A percentile compares a stretch with the other conserved stretches of the same genome.
Conservation (phyloP, 2,888 invertebrate species). For the Apamea anceps region DNA sequence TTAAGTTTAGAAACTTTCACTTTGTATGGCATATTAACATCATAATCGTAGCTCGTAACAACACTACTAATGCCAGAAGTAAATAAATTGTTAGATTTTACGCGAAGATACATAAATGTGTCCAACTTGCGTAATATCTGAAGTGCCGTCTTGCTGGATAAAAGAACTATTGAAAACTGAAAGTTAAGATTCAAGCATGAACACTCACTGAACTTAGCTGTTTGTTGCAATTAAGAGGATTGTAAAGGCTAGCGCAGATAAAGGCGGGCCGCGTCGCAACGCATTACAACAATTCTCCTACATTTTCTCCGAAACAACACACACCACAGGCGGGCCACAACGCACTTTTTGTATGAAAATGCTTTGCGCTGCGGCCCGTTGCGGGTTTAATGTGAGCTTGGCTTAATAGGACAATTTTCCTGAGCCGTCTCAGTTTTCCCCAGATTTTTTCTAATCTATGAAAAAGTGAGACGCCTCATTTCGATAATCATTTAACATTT, state of each 20-base stretch:
- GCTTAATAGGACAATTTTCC: background rate
- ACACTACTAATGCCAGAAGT: slow-evolving; percentile 71
- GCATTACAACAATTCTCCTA: background rate
- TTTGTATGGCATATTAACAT: slow-evolving; percentile 67
- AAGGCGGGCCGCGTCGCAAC: too few relatives aligned
- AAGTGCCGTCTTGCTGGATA: slow-evolving; percentile 41
- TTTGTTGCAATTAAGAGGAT: background rate
- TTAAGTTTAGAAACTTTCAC: slow-evolving; percentile 67
- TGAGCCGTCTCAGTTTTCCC: background rate
- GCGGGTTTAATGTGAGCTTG: background rate
- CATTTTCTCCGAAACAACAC: background rate
- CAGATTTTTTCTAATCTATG: background rate
- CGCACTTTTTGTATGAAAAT: background rate
- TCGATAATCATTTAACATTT: slow-evolving; percentile 6
- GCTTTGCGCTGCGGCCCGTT: background rate
- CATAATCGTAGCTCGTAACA: slow-evolving; percentile 63
- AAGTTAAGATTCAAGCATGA: slow-evolving; percentile 7
- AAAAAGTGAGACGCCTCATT: slow-evolving; percentile 1
- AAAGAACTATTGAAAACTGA: slow-evolving; percentile 47
- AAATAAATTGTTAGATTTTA: slow-evolving; percentile 71
- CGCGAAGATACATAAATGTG: slow-evolving; percentile 67
- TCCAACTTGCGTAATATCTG: slow-evolving; percentile 72
- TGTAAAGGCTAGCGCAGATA: background rate
- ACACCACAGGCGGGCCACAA: background rate
- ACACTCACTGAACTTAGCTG: background rate